Evolutionary conservation across 2,888 invertebrate genomes (phyloP), one percentile per base, ranked within the genome.

Genomic region (Noctua janthe): DNA sequence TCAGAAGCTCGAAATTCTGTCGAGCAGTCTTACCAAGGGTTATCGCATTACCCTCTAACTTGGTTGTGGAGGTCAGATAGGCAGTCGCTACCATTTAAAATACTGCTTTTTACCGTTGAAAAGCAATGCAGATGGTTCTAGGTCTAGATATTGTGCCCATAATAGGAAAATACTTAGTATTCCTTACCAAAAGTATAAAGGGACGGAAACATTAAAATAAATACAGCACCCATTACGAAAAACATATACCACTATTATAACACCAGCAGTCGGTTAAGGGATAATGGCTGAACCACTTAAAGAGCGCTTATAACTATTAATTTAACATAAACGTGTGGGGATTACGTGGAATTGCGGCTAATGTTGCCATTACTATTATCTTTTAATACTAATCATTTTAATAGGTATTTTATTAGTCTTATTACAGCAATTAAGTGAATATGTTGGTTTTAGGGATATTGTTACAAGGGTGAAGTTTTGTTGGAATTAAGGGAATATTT

Each of bases 331-430:
- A 74, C 76, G 74, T 85, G 81, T 87, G 74, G 79, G 80, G 85
- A 89, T 89, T 86, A 87, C 85, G 81, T 83, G 73, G 75, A 86
- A 83, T 76, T 80, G 76, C 72, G 79, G 88, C 86, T 82, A 91
- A 93, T 89, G 84, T 73, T n/a, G 81, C 90, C 80, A 91, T 94
- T 94, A 91, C 83, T 86, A 89, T 93, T 93, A 93, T 93, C 92
- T 92, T 90, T 83, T 90, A 86, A 88, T 82, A 83, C 87, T 88
- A 89, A 92, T 91, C 90, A 89, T 91, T 92, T 90, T 90, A 92
- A 94, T 91, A 85, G 87, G 78, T 82, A 71, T 88, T 89, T 87
- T 89, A 89, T 80, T 89, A 86, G 76, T 79, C 11, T 81, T 71
- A 81, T 79, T 87, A 76, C 81, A 29, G 77, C 83, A 87, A 87